Evolutionary conservation across 2,888 invertebrate genomes (phyloP), one percentile per base, ranked within the genome.

Genomic region (Synanthedon formicaeformis): DNA sequence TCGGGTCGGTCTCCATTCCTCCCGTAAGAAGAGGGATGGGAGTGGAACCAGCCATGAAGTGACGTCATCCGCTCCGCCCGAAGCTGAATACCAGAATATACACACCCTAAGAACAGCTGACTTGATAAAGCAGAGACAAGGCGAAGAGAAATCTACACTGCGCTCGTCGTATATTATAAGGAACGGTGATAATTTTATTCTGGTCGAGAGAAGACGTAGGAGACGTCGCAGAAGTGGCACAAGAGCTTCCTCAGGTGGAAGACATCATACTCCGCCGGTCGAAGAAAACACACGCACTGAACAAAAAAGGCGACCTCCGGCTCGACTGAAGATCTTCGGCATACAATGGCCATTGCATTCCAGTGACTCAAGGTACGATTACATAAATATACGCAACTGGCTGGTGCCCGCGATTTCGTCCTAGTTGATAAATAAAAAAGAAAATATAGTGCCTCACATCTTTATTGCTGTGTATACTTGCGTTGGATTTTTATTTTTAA

Each of bases 11-110:
- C 88, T 88, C 79, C 88, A 88, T 82, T 88, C 88, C 82, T 87
- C 88, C 77, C 88, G 88, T 54, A 87, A 87, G 78, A 88, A 88
- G 81, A 84, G 87, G 82, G 88, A 88, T 79, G 87, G 87, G 80
- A 87, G 86, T 67, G 87, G 86, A 59, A 81, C 85, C 63, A 86
- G 86, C 65, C 73, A 65, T 60, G 85, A 87, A 76, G 81, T 78
- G 73, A 77, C 80, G 60, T 61, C 78, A 60, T 61, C 76, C 40
- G 73, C 77, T 52, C 84, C 81, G 27, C 81, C 65, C 13, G 88
- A 88, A 58, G 85, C 77, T n/a, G 87, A 88, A 62, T 87, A 87
- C 57, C 87, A 87, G 73, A 87, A 87, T 58, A 87, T 87, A 60
- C 87, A 87, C 58, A 87, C 87, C 40, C 57, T 87, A 57, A 71